Evolutionary conservation across 2,888 invertebrate genomes (phyloP).

Genomic region (Pardosa pseudoannulata): DNA sequence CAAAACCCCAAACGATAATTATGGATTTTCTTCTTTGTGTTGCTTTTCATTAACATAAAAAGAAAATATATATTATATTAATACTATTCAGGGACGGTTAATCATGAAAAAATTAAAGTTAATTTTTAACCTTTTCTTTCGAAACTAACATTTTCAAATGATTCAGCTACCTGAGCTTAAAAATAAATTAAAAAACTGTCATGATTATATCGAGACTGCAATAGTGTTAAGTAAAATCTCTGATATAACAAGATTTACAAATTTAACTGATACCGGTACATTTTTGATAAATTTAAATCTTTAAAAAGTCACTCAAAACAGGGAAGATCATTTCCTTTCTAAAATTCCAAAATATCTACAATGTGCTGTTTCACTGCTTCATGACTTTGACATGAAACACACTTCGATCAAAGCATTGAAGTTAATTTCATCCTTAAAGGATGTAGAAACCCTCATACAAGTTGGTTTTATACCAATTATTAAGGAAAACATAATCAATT

Average conservation of each 20-base stretch:
- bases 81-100: neutral
- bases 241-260: neutral
- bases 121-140: no score
- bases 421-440: neutral
- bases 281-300: neutral
- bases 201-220: neutral
- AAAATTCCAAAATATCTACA: neutral
- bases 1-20: no score
- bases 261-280: neutral
- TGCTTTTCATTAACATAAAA: no score
- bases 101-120: neutral
- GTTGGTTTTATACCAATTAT: neutral
- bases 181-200: no score
- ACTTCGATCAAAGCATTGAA: neutral
- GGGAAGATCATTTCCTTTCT: neutral
- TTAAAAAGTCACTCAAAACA: neutral
- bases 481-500: slow-evolving; percentile 40
- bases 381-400: neutral
- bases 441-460: neutral
- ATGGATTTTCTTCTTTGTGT: no score
- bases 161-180: no score
- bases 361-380: slow-evolving; percentile 10
- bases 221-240: neutral
- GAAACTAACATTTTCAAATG: no score
- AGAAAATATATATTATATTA: neutral